Conservation (phyloP, 2,888 invertebrate species). For the Glyphotaelius pellucidus region DNA sequence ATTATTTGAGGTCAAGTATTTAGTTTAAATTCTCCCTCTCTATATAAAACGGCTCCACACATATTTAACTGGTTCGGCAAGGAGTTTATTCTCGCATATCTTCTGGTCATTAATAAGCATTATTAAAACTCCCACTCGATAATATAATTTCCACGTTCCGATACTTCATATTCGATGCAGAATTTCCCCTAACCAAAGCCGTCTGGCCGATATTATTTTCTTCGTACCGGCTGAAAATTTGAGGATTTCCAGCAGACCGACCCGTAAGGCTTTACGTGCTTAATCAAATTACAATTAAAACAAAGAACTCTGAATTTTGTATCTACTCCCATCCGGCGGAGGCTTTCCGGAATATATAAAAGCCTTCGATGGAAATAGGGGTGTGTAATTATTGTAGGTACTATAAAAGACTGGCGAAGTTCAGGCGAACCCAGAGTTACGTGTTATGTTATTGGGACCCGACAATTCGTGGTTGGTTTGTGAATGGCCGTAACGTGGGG, state of each 20-base stretch:
- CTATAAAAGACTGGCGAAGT: conserved; percentile 45
- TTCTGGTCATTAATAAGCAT: background rate
- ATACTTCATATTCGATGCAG: background rate
- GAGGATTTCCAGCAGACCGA: conserved; percentile 36
- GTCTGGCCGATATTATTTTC: conserved; percentile 57
- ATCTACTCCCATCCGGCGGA: conserved; percentile 48
- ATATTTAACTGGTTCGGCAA: background rate
- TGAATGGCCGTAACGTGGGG: background rate
- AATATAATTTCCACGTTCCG: background rate
- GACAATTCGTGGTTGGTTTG: background rate
- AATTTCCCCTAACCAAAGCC: background rate
- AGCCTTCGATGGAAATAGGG: conserved; percentile 50
- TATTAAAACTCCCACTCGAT: background rate
- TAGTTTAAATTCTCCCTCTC: too few relatives aligned
- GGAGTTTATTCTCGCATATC: background rate
- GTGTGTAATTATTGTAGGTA: conserved; percentile 56
- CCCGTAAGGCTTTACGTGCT: conserved; percentile 59
- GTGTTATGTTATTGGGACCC: background rate
- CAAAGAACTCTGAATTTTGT: conserved; percentile 57
- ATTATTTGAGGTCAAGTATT: background rate
- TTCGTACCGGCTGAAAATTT: conserved; percentile 52
- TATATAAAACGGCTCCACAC: background rate
- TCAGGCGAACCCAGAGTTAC: background rate
- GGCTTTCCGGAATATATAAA: conserved; percentile 60
- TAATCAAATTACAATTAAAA: conserved; percentile 63